Percentiles rank a stretch among this genome's conserved stretches.
These are phyloP conservation scores for Drosophila bifasciata DNA, from an alignment of 1,140 invertebrate species.

Conservation along the genomic window DNA sequence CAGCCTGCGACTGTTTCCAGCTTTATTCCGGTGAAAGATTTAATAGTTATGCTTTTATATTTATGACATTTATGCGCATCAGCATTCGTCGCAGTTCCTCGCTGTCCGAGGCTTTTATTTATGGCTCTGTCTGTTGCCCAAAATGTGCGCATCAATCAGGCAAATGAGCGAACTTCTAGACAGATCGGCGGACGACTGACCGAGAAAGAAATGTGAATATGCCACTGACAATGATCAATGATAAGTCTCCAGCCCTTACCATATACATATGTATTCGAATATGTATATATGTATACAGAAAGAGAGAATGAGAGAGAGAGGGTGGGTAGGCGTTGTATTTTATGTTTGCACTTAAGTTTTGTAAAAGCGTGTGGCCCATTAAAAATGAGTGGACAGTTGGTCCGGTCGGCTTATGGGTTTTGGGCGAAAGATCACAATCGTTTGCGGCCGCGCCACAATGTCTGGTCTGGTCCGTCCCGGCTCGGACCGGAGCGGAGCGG, in stretches of 20 bases:
- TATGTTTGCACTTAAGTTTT: constrained; percentile 51
- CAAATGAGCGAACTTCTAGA: constrained; percentile 77
- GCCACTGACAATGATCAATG: constrained; percentile 76
- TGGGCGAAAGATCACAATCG: constrained; percentile 66
- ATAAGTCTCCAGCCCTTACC: constrained; percentile 23
- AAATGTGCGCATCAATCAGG: constrained; percentile 78
- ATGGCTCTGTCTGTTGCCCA: constrained; percentile 66
- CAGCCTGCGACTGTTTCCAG: constrained; percentile 19
- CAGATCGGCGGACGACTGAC: constrained; percentile 57
- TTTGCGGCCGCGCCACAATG: constrained; percentile 65
- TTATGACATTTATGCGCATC: constrained; percentile 73
- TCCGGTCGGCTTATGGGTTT: constrained; percentile 37
- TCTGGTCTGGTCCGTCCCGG: constrained; percentile 37
- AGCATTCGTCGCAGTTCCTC: constrained; percentile 46
- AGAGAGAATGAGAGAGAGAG: constrained; percentile 16
- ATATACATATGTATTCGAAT: constrained; percentile 19
- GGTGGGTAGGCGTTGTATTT: constrained; percentile 64
- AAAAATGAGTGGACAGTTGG: constrained; percentile 53
- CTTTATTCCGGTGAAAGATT: constrained; percentile 67
- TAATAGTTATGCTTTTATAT: constrained; percentile 75
- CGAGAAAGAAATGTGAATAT: constrained; percentile 75
- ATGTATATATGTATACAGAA: constrained; percentile 12
- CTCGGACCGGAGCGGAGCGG: constrained; percentile 11
- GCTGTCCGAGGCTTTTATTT: constrained; percentile 52
- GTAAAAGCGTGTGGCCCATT: constrained; percentile 61